Evolutionary conservation across 2,888 invertebrate genomes (phyloP), one percentile per base, ranked within the genome.

Genomic region (Craniophora ligustri): DNA sequence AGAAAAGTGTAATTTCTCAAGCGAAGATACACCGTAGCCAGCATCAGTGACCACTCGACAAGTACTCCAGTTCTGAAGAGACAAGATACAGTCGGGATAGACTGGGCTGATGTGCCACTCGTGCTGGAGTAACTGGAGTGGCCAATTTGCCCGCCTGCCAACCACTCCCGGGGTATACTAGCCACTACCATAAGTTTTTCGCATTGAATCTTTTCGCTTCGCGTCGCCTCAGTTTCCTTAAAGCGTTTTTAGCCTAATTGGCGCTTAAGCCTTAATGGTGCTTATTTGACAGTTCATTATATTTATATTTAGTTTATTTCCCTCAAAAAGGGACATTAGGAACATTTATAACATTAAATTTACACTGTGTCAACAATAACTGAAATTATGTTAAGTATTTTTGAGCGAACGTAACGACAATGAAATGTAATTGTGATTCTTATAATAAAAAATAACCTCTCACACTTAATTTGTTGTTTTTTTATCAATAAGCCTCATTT

Each of bases 111-210:
- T 55, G 61, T 40, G 61, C 57, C 58, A 67, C 67, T 67, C 39
- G 30, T 15, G 35, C 35, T 23, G 2, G 46, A 56, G 51, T n/a
- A 40, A 35, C 58, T 74, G 58, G 38, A 76, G 76, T 70, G 68
- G 63, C 76, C 70, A 76, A 76, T 76, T 76, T 76, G 45, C 57
- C 49, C 45, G 51, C 58, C 36, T 44, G 31, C 48, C 42, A 56
- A 42, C 41, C 34, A 38, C 61, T 50, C 55, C 8, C 14, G 32
- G n/a, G n/a, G n/a, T 32, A 34, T 19, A 39, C 11, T 32, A 31
- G 19, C 38, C 39, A 38, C n/a, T n/a, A n/a, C n/a, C n/a, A n/a
- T n/a, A n/a, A 30, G 42, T 34, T 55, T 68, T 44, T 41, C 21
- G 18, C 49, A 56, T 48, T 53, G 50, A 50, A 50, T 48, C 50